Evolutionary conservation across 2,113 vertebrate species (phyloP).

Genomic region (Phrynosoma blainvillii): DNA sequence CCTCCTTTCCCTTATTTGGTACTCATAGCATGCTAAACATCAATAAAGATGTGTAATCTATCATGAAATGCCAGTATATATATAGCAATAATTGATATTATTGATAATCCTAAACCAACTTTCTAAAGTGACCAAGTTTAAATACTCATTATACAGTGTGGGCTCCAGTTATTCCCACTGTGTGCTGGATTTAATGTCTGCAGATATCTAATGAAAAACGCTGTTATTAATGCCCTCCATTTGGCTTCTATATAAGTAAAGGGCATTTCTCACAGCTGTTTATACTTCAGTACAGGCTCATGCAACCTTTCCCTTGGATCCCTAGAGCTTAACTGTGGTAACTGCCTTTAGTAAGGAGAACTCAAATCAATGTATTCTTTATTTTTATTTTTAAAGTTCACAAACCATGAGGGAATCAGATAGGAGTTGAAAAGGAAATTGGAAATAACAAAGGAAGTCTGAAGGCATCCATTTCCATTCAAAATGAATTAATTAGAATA

Average conservation of each 20-base stretch:
- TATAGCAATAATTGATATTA: neutral
- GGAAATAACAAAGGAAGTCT: slow-evolving; percentile 65
- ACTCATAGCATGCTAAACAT: neutral
- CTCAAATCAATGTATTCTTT: slow-evolving; percentile 31
- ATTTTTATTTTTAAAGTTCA: no score
- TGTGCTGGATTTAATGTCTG: slow-evolving; percentile 29
- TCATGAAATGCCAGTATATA: neutral
- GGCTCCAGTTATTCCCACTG: neutral
- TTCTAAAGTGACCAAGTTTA: slow-evolving; percentile 4
- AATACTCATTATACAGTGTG: neutral
- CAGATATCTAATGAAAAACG: slow-evolving; percentile 41
- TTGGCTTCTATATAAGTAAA: slow-evolving; percentile 56
- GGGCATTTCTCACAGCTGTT: slow-evolving; percentile 69
- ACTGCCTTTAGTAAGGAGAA: slow-evolving; percentile 62
- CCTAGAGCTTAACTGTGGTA: slow-evolving; percentile 50
- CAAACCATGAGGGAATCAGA: no score
- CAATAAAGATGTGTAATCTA: slow-evolving; percentile 2
- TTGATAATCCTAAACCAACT: slow-evolving; percentile 4
- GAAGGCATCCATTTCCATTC: slow-evolving; percentile 65
- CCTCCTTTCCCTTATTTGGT: neutral
- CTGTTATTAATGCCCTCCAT: slow-evolving; percentile 57
- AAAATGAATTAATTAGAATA: slow-evolving; percentile 67
- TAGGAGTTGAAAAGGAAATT: slow-evolving; percentile 64
- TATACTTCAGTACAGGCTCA: slow-evolving; percentile 45
- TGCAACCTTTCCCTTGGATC: slow-evolving; percentile 64